Percentiles rank a stretch among this genome's conserved stretches.
Evolutionary conservation across 2,888 invertebrate genomes (phyloP).

Genomic region (Tipula vernalis): DNA sequence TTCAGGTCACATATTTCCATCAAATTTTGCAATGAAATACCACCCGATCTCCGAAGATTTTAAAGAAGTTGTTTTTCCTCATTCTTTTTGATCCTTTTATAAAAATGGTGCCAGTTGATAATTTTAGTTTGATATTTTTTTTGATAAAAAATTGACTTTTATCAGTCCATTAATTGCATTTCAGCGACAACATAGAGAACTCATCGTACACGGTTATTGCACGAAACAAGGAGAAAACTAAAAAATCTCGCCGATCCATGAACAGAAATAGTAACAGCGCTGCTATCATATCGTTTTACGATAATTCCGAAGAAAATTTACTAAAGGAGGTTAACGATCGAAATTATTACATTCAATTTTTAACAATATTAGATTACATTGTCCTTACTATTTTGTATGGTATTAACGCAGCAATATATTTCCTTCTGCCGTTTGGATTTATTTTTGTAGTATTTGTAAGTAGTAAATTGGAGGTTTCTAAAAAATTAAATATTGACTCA

Average conservation of each 20-base stretch:
- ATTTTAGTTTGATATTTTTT: no score
- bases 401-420: slow-evolving; percentile 5
- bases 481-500: neutral
- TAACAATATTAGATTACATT: neutral
- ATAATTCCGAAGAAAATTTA: slow-evolving; percentile 4
- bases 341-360: neutral
- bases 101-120: no score
- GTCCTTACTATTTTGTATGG: slow-evolving; percentile 12
- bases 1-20: no score
- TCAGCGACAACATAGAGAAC: neutral
- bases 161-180: neutral
- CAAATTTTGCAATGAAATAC: no score
- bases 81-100: no score
- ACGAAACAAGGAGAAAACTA: neutral
- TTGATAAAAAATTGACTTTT: no score
- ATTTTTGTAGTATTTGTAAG: slow-evolving; percentile 12
- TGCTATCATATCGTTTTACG: slow-evolving; percentile 4
- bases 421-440: slow-evolving; percentile 14
- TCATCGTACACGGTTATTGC: neutral
- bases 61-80: no score
- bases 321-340: neutral
- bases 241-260: neutral
- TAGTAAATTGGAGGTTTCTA: neutral
- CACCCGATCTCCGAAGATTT: no score
- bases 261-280: slow-evolving; percentile 6